phyloP scores from a whole-genome alignment of 2,888 invertebrate species.

The Polydrusus tereticollis region DNA sequence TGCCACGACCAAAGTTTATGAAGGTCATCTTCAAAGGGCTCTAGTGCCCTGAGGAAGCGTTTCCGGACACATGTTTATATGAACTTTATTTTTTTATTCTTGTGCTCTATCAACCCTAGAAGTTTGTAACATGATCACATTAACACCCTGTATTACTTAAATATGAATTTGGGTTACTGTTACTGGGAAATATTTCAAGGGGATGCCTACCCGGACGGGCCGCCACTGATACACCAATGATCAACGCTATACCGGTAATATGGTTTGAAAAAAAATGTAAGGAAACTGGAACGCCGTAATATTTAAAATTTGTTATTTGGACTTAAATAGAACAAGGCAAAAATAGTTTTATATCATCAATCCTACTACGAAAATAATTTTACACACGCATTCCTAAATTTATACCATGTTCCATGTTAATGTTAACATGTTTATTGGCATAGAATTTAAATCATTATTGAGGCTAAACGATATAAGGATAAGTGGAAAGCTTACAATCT shows the following conservation, averaged over 20 bases:
- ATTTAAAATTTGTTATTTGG: slow-evolving; percentile 13
- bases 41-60: no score
- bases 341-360: slow-evolving; percentile 15
- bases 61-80: no score
- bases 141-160: no score
- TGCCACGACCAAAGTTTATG: no score
- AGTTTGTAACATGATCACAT: no score
- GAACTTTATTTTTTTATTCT: no score
- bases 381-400: slow-evolving; percentile 5
- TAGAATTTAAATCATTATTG: not conserved
- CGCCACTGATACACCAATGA: not conserved
- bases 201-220: no score
- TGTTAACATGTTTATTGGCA: slow-evolving; percentile 8
- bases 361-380: slow-evolving; percentile 3
- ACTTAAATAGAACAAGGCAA: slow-evolving; percentile 17
- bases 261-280: not conserved
- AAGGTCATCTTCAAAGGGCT: no score
- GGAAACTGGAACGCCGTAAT: slow-evolving; percentile 1
- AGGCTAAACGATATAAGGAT: not conserved
- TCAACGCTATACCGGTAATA: not conserved
- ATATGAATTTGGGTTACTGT: no score
- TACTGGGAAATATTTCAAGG: no score
- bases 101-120: no score
- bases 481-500: not conserved
- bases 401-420: slow-evolving; percentile 9